Conservation (phyloP, 23 tunicate genomes). For the Botrylloides violaceus region DNA sequence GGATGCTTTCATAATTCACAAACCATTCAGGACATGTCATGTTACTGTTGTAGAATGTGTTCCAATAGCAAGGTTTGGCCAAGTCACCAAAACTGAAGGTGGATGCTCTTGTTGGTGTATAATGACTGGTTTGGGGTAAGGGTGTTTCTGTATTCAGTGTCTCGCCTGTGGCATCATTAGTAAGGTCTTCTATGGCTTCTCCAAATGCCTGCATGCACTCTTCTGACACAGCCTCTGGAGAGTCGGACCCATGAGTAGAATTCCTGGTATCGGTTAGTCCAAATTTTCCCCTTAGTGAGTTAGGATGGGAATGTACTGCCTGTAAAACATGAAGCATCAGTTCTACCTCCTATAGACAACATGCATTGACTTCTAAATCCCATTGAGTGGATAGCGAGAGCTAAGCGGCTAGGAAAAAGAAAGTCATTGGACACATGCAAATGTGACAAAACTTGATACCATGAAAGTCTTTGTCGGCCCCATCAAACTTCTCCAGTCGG, state of each 20-base stretch:
- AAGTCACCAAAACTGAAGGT: not conserved
- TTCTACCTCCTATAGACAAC: not conserved
- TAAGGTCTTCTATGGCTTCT: not conserved
- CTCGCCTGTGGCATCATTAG: too few relatives aligned
- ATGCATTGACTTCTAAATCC: not conserved
- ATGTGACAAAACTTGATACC: slow-evolving; percentile 8
- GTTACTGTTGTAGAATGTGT: slow-evolving; percentile 21
- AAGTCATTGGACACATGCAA: too few relatives aligned
- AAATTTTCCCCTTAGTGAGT: slow-evolving; percentile 56
- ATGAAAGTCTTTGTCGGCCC: slow-evolving; percentile 71
- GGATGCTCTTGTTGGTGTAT: not conserved
- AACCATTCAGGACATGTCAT: slow-evolving; percentile 50
- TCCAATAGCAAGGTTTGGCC: slow-evolving; percentile 22
- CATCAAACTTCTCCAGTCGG: slow-evolving; percentile 61
- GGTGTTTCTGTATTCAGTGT: too few relatives aligned
- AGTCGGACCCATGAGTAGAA: slow-evolving; percentile 86
- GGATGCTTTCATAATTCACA: slow-evolving; percentile 34
- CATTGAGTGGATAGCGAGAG: too few relatives aligned
- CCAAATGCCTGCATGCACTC: slow-evolving; percentile 20
- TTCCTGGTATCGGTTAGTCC: slow-evolving; percentile 88
- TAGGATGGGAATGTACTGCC: slow-evolving; percentile 42
- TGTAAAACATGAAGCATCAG: slow-evolving; percentile 6
- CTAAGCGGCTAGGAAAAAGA: too few relatives aligned
- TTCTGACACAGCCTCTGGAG: slow-evolving; percentile 33
- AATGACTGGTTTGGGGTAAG: too few relatives aligned